A percentile compares a stretch with the other conserved stretches of the same genome.
Conservation (phyloP, 2,888 invertebrate species). For the Beris chalybata region DNA sequence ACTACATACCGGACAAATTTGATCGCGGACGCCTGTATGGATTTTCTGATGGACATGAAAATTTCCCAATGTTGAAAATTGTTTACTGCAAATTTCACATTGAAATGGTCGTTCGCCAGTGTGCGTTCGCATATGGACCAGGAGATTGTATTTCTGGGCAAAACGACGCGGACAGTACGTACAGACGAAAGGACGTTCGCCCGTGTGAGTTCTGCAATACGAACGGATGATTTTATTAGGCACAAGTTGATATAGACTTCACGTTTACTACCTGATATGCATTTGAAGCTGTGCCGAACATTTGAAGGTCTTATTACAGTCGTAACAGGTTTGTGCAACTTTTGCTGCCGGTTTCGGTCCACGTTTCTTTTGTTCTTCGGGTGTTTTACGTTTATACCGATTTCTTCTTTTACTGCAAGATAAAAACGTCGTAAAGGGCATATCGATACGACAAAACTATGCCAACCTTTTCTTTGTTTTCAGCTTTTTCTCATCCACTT, state of each 20-base stretch:
- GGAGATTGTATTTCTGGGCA: slow-evolving; percentile 65
- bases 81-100: slow-evolving; percentile 66
- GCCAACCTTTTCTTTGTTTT: slow-evolving; percentile 41
- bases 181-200: slow-evolving; percentile 63
- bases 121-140: slow-evolving; percentile 63
- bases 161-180: slow-evolving; percentile 62
- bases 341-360: slow-evolving; percentile 66
- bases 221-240: neutral
- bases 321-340: slow-evolving; percentile 61
- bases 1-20: slow-evolving; percentile 62
- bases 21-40: slow-evolving; percentile 64
- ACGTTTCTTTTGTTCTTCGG: slow-evolving; percentile 61
- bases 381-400: slow-evolving; percentile 62
- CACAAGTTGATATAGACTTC: neutral
- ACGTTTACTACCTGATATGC: slow-evolving; percentile 58
- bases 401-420: slow-evolving; percentile 48
- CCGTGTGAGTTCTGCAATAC: slow-evolving; percentile 60
- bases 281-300: slow-evolving; percentile 65
- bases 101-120: slow-evolving; percentile 65
- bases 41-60: slow-evolving; percentile 67
- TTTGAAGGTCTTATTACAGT: slow-evolving; percentile 64
- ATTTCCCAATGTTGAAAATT: slow-evolving; percentile 64
- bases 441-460: neutral
- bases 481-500: slow-evolving; percentile 43
- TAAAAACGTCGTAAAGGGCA: neutral